phyloP scores from a whole-genome alignment of 2,888 invertebrate genomes.

The Catonia carolina region DNA sequence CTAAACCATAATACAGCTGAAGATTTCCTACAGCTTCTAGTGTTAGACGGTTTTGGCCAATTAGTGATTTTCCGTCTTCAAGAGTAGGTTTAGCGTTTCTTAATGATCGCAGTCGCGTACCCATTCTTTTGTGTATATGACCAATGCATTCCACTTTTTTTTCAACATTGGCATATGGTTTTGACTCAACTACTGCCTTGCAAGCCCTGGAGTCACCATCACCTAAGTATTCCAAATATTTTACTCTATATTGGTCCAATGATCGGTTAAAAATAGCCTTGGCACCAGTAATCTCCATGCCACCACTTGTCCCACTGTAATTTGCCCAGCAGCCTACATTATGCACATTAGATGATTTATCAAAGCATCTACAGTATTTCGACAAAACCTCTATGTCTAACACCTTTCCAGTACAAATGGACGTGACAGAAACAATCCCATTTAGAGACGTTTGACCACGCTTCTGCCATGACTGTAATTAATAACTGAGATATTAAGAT shows the following conservation, averaged over 20 bases:
- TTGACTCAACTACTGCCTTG: neutral
- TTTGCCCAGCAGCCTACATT: conserved; percentile 6
- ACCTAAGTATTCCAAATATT: neutral
- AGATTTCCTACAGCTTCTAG: neutral
- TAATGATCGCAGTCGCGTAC: conserved; percentile 15
- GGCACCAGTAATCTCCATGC: conserved; percentile 12
- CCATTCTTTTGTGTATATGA: conserved; percentile 17
- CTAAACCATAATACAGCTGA: neutral
- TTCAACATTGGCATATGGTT: neutral
- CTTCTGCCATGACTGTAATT: conserved; percentile 20
- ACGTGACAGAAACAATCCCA: conserved; percentile 9
- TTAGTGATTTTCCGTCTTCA: neutral
- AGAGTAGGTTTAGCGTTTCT: neutral
- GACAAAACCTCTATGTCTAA: conserved; percentile 4
- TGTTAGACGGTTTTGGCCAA: neutral
- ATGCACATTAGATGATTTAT: neutral
- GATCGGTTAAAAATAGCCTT: conserved; percentile 5
- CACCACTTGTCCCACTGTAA: conserved; percentile 6
- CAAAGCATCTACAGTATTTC: conserved; percentile 9
- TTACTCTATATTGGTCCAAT: neutral
- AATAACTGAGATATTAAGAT: no score
- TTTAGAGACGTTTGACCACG: conserved; percentile 8
- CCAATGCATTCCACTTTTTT: neutral
- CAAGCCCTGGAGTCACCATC: neutral
- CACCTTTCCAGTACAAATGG: conserved; percentile 7